Evolutionary conservation across 2,797 vertebrate species (phyloP), one percentile per base, ranked within the genome.

Genomic region (Babyrousa celebensis): DNA sequence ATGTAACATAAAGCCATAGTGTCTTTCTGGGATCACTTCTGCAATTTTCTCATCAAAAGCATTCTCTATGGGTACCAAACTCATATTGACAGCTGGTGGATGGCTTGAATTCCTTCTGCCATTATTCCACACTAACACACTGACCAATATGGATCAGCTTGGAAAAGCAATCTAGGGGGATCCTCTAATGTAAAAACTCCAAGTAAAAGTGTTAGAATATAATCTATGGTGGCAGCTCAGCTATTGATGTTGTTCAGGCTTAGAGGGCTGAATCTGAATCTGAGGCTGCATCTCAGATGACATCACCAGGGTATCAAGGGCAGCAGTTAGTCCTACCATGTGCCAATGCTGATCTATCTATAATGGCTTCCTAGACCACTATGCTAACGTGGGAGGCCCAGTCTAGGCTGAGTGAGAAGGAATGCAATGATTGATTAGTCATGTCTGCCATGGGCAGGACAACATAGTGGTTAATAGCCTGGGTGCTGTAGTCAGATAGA

Each of bases 1-100:
- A 58, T 4, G 15, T 32, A 20, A 40, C 52, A 12, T 5, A 40
- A 52, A 68, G 32, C 6, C 40, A 36, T 75, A 54, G 25, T 43
- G 56, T 80, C 78, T 84, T 82, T 77, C 48, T 91, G 40, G 82
- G 68, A 72, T 82, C 25, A 36, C 20, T 82, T 80, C 65, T 91
- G 27, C n/a, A 74, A 32, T 78, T 63, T 96, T 63, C n/a, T 62
- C 62, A 48, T 54, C 32, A 32, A 48, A 71, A 58, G 0, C 58
- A 67, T 86, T 94, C 27, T 75, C 70, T 86, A 60, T 32, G 72
- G 68, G 70, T 10, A 72, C 29, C 29, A 71, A 79, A 79, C 27
- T 93, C 74, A 78, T 18, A 14, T 4, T 1, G 11, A 25, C 8
- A 83, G 32, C 32, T 70, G 75, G 15, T 58, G 56, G 86, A 56